Percentiles rank a stretch among this genome's conserved stretches.
phyloP scores from a whole-genome alignment of 37 sponge, comb jelly and placozoan species.

The Halisarca cf. caerulea region DNA sequence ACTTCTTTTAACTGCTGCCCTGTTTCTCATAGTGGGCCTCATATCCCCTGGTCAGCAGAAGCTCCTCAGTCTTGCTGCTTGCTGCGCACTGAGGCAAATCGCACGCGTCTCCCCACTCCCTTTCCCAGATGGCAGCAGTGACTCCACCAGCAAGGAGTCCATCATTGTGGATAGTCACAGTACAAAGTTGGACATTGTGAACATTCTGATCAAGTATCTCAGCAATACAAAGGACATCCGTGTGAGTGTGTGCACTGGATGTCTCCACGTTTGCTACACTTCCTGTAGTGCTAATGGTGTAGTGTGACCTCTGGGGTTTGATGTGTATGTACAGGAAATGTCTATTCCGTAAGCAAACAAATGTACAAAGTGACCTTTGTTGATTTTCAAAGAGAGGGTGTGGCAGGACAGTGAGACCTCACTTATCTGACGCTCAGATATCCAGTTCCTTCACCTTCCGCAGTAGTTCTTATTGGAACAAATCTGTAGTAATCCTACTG shows the following conservation, averaged over 20 bases:
- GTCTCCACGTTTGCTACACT: not conserved
- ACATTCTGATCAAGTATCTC: constrained; percentile 12
- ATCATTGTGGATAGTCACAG: not conserved
- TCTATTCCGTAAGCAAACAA: too few species aligned
- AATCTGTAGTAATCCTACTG: too few species aligned
- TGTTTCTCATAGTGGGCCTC: not conserved
- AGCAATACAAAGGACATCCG: constrained; percentile 26
- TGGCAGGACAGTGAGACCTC: too few species aligned
- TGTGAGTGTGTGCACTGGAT: constrained; percentile 17
- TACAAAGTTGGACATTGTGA: constrained; percentile 15
- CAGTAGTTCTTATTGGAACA: too few species aligned
- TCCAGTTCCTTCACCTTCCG: too few species aligned
- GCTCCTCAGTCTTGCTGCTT: constrained; percentile 35
- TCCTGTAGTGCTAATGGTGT: too few species aligned
- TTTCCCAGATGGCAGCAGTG: not conserved
- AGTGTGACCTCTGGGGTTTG: too few species aligned
- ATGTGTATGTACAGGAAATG: too few species aligned
- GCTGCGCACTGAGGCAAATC: constrained; percentile 49
- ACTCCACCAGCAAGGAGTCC: not conserved
- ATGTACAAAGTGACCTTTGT: too few species aligned
- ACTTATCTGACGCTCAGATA: too few species aligned
- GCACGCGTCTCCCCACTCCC: constrained; percentile 58
- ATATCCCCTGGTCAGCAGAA: not conserved
- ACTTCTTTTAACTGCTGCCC: too few species aligned
- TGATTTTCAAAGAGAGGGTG: too few species aligned